phyloP scores from a whole-genome alignment of 1,140 invertebrate species.

The Drosophila erecta region DNA sequence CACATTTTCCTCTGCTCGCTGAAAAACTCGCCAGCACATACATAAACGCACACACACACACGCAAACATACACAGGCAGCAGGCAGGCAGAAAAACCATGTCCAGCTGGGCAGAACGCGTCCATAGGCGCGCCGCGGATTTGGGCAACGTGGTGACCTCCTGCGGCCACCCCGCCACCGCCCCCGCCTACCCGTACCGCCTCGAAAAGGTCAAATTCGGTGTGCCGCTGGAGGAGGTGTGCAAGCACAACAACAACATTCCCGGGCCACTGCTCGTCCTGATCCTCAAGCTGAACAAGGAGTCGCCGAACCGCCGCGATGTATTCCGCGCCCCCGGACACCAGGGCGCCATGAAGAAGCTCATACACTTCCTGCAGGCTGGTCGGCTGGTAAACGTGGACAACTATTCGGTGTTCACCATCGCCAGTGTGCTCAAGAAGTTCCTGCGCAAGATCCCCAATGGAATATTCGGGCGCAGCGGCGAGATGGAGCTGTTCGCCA shows the following conservation, averaged over 20 bases:
- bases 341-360: constrained; percentile 98
- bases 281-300: constrained; percentile 98
- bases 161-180: constrained; percentile 89
- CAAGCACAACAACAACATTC: constrained; percentile 96
- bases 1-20: constrained; percentile 68
- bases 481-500: constrained; percentile 95
- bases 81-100: constrained; percentile 86
- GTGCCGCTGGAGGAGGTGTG: constrained; percentile 95
- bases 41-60: constrained; percentile 18
- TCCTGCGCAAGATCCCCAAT: constrained; percentile 98
- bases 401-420: constrained; percentile 99
- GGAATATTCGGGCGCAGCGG: constrained; percentile 97
- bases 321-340: constrained; percentile 97
- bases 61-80: constrained; percentile 25
- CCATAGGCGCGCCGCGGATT: constrained; percentile 93
- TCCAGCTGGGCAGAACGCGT: constrained; percentile 95
- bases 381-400: constrained; percentile 97
- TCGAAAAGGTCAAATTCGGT: constrained; percentile 97
- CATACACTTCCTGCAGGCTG: constrained; percentile 97
- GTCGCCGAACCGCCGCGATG: constrained; percentile 95
- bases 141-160: constrained; percentile 95
- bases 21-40: constrained; percentile 51
- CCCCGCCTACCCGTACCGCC: constrained; percentile 90
- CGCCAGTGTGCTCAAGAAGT: constrained; percentile 98
- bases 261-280: constrained; percentile 94